These are phyloP conservation scores for Holacanthus passer DNA, from an alignment of 2,113 vertebrate species.

Conservation along the genomic window DNA sequence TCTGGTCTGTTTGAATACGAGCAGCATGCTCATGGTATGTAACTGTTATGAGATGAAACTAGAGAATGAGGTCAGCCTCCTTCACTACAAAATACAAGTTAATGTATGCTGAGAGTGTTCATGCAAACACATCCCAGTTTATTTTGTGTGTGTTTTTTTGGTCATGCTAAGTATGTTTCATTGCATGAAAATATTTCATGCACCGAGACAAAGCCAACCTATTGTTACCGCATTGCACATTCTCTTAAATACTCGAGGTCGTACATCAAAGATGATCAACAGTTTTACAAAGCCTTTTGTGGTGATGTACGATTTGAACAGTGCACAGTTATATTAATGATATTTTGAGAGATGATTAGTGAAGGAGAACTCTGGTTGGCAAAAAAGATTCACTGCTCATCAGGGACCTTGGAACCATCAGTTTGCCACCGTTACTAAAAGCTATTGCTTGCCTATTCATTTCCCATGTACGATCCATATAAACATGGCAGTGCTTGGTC, in stretches of 20 bases:
- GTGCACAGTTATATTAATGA: constrained; percentile 49
- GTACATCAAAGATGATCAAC: constrained; percentile 27
- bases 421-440: constrained; percentile 56
- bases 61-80: constrained; percentile 21
- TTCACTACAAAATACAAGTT: constrained; percentile 1
- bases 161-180: neutral
- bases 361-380: constrained; percentile 34
- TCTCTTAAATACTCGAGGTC: neutral
- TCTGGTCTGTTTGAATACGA: neutral
- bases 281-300: constrained; percentile 12
- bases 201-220: constrained; percentile 10
- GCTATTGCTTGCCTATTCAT: constrained; percentile 66
- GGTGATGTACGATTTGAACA: constrained; percentile 16
- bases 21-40: neutral
- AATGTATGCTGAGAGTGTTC: constrained; percentile 4
- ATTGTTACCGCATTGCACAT: constrained; percentile 19
- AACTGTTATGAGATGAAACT: constrained; percentile 1
- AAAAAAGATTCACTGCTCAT: constrained; percentile 53
- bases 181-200: constrained; percentile 17
- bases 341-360: constrained; percentile 59
- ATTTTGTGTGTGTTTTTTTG: neutral
- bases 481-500: constrained; percentile 72
- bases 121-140: neutral
- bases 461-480: constrained; percentile 73
- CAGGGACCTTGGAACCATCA: constrained; percentile 53